Percentiles rank a stretch among this genome's conserved stretches.
Evolutionary conservation across 92 coral and sea anemone genomes (phyloP).

Genomic region (Zoanthus sociatus): DNA sequence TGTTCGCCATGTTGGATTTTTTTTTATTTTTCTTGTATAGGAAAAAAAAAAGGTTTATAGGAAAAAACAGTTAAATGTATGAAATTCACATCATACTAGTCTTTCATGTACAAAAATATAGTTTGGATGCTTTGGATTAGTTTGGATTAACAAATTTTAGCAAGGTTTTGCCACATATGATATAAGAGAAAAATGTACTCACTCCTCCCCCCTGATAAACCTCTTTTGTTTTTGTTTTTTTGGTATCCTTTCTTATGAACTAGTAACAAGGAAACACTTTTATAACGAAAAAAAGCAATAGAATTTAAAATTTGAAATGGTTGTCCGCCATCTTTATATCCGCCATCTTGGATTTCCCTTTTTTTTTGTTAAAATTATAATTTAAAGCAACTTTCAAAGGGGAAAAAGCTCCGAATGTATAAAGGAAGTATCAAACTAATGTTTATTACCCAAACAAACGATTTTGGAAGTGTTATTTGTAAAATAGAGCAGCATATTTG

Average conservation of each 20-base stretch:
- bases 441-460: constrained; percentile 49
- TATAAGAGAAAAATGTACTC: constrained; percentile 36
- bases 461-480: constrained; percentile 43
- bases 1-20: constrained; percentile 23
- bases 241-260: constrained; percentile 25
- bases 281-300: constrained; percentile 23
- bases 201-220: constrained; percentile 26
- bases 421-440: constrained; percentile 36
- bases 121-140: constrained; percentile 22
- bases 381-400: constrained; percentile 45
- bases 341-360: constrained; percentile 49
- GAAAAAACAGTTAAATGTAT: constrained; percentile 19
- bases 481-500: constrained; percentile 48
- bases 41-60: constrained; percentile 25
- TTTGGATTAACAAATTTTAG: constrained; percentile 31
- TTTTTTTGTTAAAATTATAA: constrained; percentile 44
- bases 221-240: not conserved
- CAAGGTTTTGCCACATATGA: constrained; percentile 32
- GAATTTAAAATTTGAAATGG: constrained; percentile 31
- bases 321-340: constrained; percentile 34
- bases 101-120: constrained; percentile 26
- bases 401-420: constrained; percentile 45
- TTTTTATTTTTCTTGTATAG: constrained; percentile 22
- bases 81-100: constrained; percentile 31
- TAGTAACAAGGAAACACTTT: constrained; percentile 34